Conservation (phyloP, 2,797 vertebrate species). For the Sebastes minor region DNA sequence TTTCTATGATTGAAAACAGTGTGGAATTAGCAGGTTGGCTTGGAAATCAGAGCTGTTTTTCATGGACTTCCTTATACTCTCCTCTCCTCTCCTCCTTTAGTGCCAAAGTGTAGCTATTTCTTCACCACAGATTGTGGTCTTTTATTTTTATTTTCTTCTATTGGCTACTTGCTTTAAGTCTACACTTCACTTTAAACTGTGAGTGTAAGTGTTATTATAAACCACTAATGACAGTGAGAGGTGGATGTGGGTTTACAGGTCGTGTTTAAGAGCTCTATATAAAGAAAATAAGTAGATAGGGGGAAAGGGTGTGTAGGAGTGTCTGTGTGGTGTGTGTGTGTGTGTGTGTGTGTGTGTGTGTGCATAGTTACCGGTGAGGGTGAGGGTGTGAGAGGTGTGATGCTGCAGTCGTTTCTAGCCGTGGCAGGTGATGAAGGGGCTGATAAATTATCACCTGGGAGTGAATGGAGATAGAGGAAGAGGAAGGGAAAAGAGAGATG, state of each 20-base stretch:
- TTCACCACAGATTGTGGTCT: background rate
- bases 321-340: conserved; percentile 23
- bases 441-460: conserved; percentile 76
- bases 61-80: background rate
- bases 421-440: conserved; percentile 82
- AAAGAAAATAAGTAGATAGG: conserved; percentile 33
- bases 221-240: conserved; percentile 53
- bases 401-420: conserved; percentile 87
- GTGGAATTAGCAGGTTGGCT: background rate
- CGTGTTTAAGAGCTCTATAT: conserved; percentile 44
- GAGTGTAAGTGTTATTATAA: conserved; percentile 35
- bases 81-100: background rate
- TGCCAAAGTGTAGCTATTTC: conserved; percentile 2
- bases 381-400: conserved; percentile 93
- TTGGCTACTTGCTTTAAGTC: background rate
- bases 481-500: background rate
- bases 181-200: conserved; percentile 4
- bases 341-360: conserved; percentile 16
- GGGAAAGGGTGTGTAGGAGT: conserved; percentile 34
- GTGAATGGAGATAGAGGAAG: background rate
- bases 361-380: conserved; percentile 86
- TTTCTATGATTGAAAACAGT: background rate
- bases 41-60: background rate
- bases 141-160: background rate
- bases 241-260: conserved; percentile 37